Evolutionary conservation across 2,797 vertebrate genomes (phyloP).

Genomic region (Tenualosa thibaudeaui): DNA sequence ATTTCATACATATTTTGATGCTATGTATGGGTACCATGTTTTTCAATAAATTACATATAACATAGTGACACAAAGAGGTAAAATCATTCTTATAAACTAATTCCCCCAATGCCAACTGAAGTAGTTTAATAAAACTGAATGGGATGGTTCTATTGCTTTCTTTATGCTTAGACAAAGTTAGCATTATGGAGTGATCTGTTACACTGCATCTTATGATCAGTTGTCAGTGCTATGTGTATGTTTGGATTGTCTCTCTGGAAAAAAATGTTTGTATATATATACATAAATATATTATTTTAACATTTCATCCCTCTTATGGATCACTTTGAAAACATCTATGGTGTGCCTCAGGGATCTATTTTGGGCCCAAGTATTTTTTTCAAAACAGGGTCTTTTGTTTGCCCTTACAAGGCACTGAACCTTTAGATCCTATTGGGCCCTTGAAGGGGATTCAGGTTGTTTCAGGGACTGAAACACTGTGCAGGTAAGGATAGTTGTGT

Average conservation of each 20-base stretch:
- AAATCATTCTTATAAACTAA: no score
- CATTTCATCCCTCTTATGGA: neutral
- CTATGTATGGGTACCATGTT: no score
- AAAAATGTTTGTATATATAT: neutral
- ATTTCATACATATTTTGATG: no score
- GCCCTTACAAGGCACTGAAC: neutral
- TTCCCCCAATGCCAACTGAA: no score
- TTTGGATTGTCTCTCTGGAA: no score
- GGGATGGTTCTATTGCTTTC: neutral
- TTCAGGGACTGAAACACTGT: neutral
- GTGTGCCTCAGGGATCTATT: constrained; percentile 2
- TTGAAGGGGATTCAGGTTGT: neutral
- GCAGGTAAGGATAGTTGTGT: neutral
- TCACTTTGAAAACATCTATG: neutral
- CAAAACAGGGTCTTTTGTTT: neutral
- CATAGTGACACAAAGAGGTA: no score
- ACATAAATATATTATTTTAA: neutral
- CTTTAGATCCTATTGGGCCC: neutral
- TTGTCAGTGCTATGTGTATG: no score
- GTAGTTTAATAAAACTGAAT: no score
- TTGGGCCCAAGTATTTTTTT: neutral
- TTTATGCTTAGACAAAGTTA: neutral
- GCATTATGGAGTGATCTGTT: no score
- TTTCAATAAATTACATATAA: no score
- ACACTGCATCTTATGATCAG: no score